A percentile compares a stretch with the other conserved stretches of the same genome.
These are phyloP conservation scores for Elephas maximus DNA, from an alignment of 2,113 vertebrate genomes.

Conservation along the genomic window DNA sequence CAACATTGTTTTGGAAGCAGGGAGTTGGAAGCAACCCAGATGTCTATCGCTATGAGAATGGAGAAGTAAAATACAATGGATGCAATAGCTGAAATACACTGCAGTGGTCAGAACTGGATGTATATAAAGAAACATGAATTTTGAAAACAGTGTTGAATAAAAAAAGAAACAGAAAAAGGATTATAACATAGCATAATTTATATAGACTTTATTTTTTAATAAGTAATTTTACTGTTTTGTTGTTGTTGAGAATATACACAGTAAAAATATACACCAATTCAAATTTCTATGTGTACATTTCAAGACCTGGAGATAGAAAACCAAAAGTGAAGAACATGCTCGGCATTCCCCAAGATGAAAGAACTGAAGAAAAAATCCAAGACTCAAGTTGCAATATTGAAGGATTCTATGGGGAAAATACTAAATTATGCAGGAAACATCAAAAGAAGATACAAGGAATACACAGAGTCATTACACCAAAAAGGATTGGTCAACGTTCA, in stretches of 20 bases:
- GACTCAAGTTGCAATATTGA: too few species aligned
- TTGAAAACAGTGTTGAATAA: background rate
- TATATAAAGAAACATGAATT: background rate
- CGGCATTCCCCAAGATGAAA: too few species aligned
- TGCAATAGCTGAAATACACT: background rate
- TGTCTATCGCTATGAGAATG: background rate
- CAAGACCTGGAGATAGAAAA: too few species aligned
- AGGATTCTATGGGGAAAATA: too few species aligned
- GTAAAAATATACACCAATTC: background rate
- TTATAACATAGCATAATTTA: background rate
- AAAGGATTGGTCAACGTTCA: too few species aligned
- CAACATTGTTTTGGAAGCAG: conserved; percentile 21
- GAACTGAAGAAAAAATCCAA: too few species aligned
- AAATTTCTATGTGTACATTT: background rate
- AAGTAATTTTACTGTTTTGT: background rate
- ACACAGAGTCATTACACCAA: too few species aligned
- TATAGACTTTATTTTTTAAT: background rate
- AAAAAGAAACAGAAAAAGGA: conserved; percentile 13
- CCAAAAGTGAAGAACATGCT: too few species aligned
- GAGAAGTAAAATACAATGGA: background rate
- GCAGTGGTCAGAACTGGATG: background rate
- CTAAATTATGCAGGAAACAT: too few species aligned
- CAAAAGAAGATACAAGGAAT: too few species aligned
- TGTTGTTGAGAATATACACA: background rate
- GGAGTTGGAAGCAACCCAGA: background rate